A percentile compares a stretch with the other conserved stretches of the same genome.
phyloP scores from a whole-genome alignment of 2,888 invertebrate genomes.

The Prenolepis imparis region DNA sequence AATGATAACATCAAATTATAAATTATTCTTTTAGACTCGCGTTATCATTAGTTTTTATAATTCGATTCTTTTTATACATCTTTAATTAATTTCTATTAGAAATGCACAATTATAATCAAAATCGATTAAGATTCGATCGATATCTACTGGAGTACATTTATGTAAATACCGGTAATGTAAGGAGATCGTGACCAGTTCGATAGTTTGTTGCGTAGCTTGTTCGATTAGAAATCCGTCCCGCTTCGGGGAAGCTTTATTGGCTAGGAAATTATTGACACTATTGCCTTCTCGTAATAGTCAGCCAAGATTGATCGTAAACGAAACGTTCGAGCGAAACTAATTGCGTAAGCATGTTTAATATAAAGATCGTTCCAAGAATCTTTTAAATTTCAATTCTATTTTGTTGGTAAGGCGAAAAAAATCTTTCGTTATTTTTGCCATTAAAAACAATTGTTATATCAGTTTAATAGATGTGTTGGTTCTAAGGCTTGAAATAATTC shows the following conservation, averaged over 20 bases:
- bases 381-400: not conserved
- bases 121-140: not conserved
- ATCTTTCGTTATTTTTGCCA: not conserved
- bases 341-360: not conserved
- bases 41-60: not conserved
- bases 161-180: too few relatives aligned
- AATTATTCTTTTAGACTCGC: not conserved
- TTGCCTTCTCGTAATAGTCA: not conserved
- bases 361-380: not conserved
- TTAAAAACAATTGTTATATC: not conserved
- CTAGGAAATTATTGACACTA: slow-evolving; percentile 1
- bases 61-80: not conserved
- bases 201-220: too few relatives aligned
- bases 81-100: not conserved
- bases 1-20: not conserved
- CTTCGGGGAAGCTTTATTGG: not conserved
- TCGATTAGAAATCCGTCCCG: not conserved
- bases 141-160: not conserved
- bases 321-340: not conserved
- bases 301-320: slow-evolving; percentile 1
- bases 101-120: not conserved
- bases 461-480: not conserved
- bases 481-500: not conserved
- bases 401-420: not conserved
- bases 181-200: too few relatives aligned